Evolutionary conservation across 1,140 invertebrate species (phyloP).

Genomic region (Pogonus chalceus): DNA sequence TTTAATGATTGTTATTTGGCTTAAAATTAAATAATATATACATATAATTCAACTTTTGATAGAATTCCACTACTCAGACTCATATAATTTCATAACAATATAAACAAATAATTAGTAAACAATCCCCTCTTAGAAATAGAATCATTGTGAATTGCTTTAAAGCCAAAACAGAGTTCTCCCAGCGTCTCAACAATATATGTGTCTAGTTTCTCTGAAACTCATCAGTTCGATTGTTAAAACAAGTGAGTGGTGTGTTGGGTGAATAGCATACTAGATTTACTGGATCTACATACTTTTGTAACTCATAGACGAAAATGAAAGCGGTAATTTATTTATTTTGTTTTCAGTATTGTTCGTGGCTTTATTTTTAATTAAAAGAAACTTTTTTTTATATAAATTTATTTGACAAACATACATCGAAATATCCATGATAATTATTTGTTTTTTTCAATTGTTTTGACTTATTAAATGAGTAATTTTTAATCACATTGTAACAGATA

Average conservation of each 20-base stretch:
- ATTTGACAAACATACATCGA: too few species aligned
- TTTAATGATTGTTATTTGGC: neutral
- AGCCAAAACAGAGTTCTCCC: neutral
- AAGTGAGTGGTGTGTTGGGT: neutral
- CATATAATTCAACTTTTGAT: neutral
- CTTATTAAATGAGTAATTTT: too few species aligned
- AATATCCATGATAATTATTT: too few species aligned
- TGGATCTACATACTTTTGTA: too few species aligned
- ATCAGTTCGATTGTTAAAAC: neutral
- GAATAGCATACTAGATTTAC: neutral
- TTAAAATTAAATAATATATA: neutral
- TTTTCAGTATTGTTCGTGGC: too few species aligned
- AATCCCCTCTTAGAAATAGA: neutral
- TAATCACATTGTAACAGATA: too few species aligned
- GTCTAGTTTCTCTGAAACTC: neutral
- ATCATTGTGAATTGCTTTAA: neutral
- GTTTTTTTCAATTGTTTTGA: too few species aligned
- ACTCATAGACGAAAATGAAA: neutral
- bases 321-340: too few species aligned
- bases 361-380: too few species aligned
- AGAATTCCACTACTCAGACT: neutral
- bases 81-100: neutral
- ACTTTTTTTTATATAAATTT: too few species aligned
- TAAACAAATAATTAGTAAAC: neutral
- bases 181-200: neutral